A percentile compares a stretch with the other conserved stretches of the same genome.
Evolutionary conservation across 2,797 vertebrate species (phyloP).

Genomic region (Amblyraja radiata): DNA sequence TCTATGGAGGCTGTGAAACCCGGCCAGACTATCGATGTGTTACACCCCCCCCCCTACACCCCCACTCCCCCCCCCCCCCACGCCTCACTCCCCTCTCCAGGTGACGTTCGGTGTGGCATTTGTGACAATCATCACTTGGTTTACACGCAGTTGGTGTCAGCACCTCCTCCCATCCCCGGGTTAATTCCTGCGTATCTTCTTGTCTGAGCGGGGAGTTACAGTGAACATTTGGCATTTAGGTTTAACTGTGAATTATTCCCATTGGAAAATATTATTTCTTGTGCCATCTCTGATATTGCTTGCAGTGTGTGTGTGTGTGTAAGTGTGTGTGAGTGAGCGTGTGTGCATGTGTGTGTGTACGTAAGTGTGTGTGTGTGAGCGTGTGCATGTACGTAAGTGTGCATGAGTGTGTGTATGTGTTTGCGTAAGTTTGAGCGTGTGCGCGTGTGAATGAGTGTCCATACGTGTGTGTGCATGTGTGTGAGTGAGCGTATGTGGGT

Average conservation of each 20-base stretch:
- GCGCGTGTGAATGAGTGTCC: background rate
- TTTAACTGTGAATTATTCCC: slow-evolving; percentile 1
- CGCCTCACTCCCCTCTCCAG: background rate
- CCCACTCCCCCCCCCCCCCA: no score
- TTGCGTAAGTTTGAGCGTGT: background rate
- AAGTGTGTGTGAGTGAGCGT: background rate
- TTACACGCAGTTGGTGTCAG: background rate
- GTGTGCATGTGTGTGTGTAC: background rate
- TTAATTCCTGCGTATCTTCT: background rate
- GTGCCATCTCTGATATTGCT: background rate
- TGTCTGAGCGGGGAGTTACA: slow-evolving; percentile 4
- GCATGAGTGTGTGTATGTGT: background rate
- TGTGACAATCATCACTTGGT: slow-evolving; percentile 21
- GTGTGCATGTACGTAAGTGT: background rate
- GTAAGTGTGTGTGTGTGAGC: background rate
- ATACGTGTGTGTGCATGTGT: background rate
- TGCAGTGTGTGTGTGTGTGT: background rate
- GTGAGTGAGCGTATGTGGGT: no score
- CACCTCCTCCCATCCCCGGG: background rate
- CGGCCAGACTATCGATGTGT: background rate
- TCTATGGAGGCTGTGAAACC: background rate
- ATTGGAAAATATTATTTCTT: slow-evolving; percentile 2
- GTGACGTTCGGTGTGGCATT: background rate
- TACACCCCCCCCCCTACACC: background rate
- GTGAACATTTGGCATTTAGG: background rate